Conservation (phyloP, 1,140 invertebrate genomes). For the Propsilocerus akamusi region DNA sequence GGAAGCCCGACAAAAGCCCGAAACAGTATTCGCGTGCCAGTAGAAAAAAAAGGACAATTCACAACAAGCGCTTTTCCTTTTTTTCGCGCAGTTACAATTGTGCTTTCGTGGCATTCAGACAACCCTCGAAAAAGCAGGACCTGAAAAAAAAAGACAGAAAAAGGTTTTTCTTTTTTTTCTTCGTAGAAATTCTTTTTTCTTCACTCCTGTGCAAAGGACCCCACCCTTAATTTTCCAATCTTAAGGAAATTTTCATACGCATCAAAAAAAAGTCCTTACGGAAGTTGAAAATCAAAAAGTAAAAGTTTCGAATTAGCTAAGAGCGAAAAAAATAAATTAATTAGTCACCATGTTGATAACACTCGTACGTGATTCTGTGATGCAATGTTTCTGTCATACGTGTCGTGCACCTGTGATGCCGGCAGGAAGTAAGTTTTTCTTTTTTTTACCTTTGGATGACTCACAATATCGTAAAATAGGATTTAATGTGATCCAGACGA, state of each 20-base stretch:
- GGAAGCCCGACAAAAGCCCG: too few relatives aligned
- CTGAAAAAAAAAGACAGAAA: not conserved
- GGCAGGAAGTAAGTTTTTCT: conserved; percentile 27
- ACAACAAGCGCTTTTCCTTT: not conserved
- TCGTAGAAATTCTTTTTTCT: not conserved
- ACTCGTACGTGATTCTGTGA: conserved; percentile 55
- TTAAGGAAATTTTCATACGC: not conserved
- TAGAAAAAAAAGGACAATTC: too few relatives aligned
- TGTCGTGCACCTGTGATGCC: conserved; percentile 50
- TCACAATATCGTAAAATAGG: too few relatives aligned
- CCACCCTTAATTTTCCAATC: not conserved
- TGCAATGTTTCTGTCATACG: conserved; percentile 68
- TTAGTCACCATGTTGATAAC: conserved; percentile 43
- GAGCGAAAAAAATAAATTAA: not conserved
- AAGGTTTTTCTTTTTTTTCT: not conserved
- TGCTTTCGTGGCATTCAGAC: not conserved
- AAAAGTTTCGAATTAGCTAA: not conserved
- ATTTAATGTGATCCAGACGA: too few relatives aligned
- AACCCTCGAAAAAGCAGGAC: not conserved
- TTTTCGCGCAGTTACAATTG: not conserved
- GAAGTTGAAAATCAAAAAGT: not conserved
- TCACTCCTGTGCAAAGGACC: not conserved
- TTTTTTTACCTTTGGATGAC: too few relatives aligned
- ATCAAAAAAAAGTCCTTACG: too few relatives aligned
- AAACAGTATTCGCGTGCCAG: too few relatives aligned